Evolutionary conservation across 2,888 invertebrate genomes (phyloP).

Genomic region (Andrena dorsata): DNA sequence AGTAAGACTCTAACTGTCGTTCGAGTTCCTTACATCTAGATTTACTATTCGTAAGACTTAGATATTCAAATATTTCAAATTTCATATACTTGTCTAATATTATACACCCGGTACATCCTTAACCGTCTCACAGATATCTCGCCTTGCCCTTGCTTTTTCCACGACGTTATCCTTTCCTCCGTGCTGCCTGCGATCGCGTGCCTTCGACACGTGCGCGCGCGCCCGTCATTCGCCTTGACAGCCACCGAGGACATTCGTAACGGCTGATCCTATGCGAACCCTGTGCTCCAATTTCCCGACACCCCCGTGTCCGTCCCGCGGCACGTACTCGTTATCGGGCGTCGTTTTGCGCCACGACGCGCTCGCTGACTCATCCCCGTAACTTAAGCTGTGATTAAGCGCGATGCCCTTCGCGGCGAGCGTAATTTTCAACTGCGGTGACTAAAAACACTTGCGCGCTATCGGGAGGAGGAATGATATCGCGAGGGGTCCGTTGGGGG

Average conservation of each 20-base stretch:
- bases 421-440: background rate
- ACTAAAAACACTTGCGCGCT: conserved; percentile 7
- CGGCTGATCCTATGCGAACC: background rate
- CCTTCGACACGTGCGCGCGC: conserved; percentile 62
- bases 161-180: conserved; percentile 35
- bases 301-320: background rate
- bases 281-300: conserved; percentile 29
- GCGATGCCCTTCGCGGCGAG: background rate
- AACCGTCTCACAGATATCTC: conserved; percentile 22
- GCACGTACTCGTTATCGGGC: conserved; percentile 20
- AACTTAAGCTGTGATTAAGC: background rate
- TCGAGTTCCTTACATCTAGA: too few relatives aligned
- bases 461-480: background rate
- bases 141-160: conserved; percentile 39
- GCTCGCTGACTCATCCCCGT: conserved; percentile 35
- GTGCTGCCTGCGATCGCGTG: conserved; percentile 47
- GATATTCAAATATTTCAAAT: too few relatives aligned
- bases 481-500: background rate
- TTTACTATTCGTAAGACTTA: too few relatives aligned
- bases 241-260: conserved; percentile 10
- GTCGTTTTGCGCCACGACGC: conserved; percentile 16
- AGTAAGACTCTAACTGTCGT: too few relatives aligned
- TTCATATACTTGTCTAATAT: too few relatives aligned
- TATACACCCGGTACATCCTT: too few relatives aligned
- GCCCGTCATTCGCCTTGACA: conserved; percentile 52